A percentile compares a stretch with the other conserved stretches of the same genome.
phyloP scores from a whole-genome alignment of 2,797 vertebrate species.

The Onychomys arenicola region DNA sequence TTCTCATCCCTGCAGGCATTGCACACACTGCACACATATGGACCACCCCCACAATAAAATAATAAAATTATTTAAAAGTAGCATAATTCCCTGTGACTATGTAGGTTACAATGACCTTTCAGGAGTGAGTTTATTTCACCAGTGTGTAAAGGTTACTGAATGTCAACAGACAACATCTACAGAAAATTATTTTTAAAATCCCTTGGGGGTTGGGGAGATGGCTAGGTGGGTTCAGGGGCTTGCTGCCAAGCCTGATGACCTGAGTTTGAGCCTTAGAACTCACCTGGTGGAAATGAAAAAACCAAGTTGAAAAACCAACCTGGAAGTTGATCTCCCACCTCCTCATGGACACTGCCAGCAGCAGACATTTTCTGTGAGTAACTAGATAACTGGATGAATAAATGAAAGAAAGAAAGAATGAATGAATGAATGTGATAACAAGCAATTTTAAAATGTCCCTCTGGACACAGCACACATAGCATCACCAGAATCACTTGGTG shows the following conservation, averaged over 20 bases:
- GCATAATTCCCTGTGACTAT: neutral
- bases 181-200: constrained; percentile 60
- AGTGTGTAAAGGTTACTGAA: constrained; percentile 23
- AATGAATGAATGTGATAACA: neutral
- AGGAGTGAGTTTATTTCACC: constrained; percentile 46
- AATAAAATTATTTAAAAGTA: neutral
- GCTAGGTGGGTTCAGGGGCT: neutral
- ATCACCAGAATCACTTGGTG: constrained; percentile 36
- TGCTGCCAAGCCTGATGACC: neutral
- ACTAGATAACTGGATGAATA: neutral
- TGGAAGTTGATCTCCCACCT: neutral
- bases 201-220: neutral
- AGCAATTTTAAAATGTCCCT: neutral
- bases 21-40: neutral
- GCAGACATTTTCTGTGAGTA: neutral
- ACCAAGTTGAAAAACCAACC: no score
- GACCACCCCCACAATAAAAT: neutral
- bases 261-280: neutral
- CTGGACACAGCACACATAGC: neutral
- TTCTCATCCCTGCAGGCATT: neutral
- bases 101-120: neutral
- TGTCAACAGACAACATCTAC: constrained; percentile 4
- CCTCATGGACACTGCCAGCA: neutral
- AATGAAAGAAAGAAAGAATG: neutral
- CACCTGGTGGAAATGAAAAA: neutral